phyloP scores from a whole-genome alignment of 1,140 invertebrate species.

The Laupala kohalensis region DNA sequence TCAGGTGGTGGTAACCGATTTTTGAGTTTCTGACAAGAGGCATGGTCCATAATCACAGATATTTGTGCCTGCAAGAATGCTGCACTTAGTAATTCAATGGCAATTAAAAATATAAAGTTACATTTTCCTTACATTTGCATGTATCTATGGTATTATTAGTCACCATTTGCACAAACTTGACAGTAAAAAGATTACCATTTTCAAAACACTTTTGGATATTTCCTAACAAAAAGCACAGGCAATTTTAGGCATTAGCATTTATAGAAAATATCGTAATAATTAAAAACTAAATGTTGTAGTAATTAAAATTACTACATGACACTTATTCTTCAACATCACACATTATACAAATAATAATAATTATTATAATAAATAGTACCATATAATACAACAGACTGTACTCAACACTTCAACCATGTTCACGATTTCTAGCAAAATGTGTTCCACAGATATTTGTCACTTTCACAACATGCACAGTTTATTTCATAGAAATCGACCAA shows the following conservation, averaged over 20 bases:
- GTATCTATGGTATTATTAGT: not conserved
- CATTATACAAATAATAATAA: not conserved
- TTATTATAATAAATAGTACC: not conserved
- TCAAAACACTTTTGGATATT: not conserved
- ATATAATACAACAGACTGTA: not conserved
- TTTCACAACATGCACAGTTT: not conserved
- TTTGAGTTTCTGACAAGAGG: constrained; percentile 8
- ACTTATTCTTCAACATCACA: not conserved
- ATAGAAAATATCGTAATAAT: not conserved
- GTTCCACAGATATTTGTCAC: not conserved
- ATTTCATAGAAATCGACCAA: not conserved
- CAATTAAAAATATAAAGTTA: constrained; percentile 5
- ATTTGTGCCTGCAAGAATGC: constrained; percentile 2
- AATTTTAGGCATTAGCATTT: not conserved
- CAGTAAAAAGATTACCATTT: not conserved
- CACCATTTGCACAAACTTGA: not conserved
- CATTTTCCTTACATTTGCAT: not conserved
- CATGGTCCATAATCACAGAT: constrained; percentile 12
- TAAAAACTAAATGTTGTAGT: not conserved
- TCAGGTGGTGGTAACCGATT: constrained; percentile 1
- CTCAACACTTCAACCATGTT: not conserved
- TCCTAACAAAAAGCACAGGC: not conserved
- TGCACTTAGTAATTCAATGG: constrained; percentile 3
- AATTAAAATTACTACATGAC: not conserved
- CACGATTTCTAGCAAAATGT: not conserved